Evolutionary conservation across 2,888 invertebrate genomes (phyloP).

Genomic region (Cacoxenus indagator): DNA sequence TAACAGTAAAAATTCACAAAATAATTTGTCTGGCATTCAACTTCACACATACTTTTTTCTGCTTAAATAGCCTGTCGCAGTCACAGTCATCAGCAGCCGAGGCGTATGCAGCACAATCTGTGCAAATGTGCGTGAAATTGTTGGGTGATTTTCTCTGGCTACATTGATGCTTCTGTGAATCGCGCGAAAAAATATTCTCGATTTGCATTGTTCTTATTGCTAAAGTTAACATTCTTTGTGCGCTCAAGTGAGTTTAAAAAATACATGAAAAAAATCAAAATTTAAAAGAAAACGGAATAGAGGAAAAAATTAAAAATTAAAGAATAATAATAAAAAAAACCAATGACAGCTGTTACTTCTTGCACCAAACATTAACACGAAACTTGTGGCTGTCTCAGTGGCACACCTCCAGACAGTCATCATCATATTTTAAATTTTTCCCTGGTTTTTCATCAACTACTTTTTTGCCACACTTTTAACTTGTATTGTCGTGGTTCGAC

Average conservation of each 20-base stretch:
- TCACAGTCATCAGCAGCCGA: too few relatives aligned
- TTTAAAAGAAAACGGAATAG: not conserved
- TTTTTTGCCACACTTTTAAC: not conserved
- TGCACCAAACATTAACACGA: conserved; percentile 9
- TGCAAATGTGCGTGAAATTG: conserved; percentile 25
- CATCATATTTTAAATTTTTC: conserved; percentile 20
- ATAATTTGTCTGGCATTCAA: too few relatives aligned
- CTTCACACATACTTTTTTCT: not conserved
- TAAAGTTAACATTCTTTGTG: not conserved
- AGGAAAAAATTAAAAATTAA: conserved; percentile 5
- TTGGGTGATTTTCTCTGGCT: conserved; percentile 13
- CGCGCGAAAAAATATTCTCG: not conserved
- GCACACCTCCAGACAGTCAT: not conserved
- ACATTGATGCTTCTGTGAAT: not conserved
- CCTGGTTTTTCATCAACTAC: not conserved
- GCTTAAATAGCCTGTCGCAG: not conserved
- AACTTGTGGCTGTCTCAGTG: not conserved
- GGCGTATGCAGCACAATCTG: conserved; percentile 4
- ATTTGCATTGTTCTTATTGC: not conserved
- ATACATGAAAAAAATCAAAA: not conserved
- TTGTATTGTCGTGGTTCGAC: not conserved
- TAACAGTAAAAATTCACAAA: too few relatives aligned
- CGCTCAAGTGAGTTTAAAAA: not conserved
- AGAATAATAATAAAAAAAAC: not conserved
- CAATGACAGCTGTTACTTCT: conserved; percentile 12